A percentile compares a stretch with the other conserved stretches of the same genome.
Evolutionary conservation across 2,888 invertebrate genomes (phyloP).

Genomic region (Drosophila trichaetosa): DNA sequence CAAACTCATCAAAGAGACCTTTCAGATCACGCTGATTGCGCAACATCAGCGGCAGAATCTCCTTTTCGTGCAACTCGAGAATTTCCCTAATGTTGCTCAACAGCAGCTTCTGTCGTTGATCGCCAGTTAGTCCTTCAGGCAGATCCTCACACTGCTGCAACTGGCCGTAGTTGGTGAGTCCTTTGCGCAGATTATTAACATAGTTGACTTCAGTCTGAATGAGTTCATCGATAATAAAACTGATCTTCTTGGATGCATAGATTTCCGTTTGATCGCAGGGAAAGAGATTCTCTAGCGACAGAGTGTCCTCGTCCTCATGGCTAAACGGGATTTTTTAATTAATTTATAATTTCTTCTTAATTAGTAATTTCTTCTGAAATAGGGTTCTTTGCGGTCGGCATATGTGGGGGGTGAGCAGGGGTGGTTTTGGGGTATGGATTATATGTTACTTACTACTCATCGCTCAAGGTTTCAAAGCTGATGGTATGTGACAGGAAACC

Average conservation of each 20-base stretch:
- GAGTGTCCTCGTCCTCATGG: slow-evolving; percentile 83
- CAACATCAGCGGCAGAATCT: slow-evolving; percentile 83
- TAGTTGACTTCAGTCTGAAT: slow-evolving; percentile 84
- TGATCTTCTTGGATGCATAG: slow-evolving; percentile 83
- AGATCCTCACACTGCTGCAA: slow-evolving; percentile 71
- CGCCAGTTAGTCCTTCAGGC: slow-evolving; percentile 78
- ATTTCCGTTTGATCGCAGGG: slow-evolving; percentile 84
- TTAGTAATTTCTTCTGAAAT: background rate
- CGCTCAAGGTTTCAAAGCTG: slow-evolving; percentile 76
- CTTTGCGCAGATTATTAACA: slow-evolving; percentile 82
- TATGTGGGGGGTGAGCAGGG: background rate
- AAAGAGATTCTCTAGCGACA: slow-evolving; percentile 83
- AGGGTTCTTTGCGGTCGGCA: background rate
- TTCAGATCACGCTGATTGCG: slow-evolving; percentile 83
- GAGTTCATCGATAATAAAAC: slow-evolving; percentile 84
- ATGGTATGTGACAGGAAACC: slow-evolving; percentile 72
- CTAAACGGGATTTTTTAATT: slow-evolving; percentile 34
- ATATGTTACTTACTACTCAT: slow-evolving; percentile 81
- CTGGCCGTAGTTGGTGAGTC: slow-evolving; percentile 81
- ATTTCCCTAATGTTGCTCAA: slow-evolving; percentile 97
- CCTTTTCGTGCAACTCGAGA: slow-evolving; percentile 90
- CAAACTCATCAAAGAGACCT: slow-evolving; percentile 83
- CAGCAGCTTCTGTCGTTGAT: slow-evolving; percentile 85
- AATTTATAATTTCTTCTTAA: background rate
- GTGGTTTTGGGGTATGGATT: background rate